Evolutionary conservation across 2,797 vertebrate genomes (phyloP).

Genomic region (Myiotriccus ornatus): DNA sequence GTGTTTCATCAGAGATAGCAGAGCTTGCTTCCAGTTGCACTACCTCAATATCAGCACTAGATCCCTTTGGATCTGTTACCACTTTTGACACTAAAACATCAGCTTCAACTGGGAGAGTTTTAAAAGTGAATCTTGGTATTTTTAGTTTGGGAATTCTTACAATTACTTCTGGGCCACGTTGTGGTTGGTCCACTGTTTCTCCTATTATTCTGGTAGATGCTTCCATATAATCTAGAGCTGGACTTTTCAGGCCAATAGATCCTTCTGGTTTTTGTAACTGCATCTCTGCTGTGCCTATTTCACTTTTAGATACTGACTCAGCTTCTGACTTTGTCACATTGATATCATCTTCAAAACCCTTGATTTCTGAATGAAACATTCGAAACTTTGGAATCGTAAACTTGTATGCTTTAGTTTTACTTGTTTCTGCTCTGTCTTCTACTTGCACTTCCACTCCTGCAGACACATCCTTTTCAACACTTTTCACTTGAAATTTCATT

Average conservation of each 20-base stretch:
- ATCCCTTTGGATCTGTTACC: not conserved
- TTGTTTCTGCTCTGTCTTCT: slow-evolving; percentile 45
- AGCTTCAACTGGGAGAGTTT: slow-evolving; percentile 3
- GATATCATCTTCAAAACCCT: not conserved
- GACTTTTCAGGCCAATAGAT: not conserved
- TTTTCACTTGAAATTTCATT: slow-evolving; percentile 47
- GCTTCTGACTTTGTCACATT: not conserved
- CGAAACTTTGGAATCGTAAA: slow-evolving; percentile 57
- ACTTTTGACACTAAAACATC: slow-evolving; percentile 58
- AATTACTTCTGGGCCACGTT: slow-evolving; percentile 38
- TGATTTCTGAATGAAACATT: slow-evolving; percentile 37
- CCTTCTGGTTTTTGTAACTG: not conserved
- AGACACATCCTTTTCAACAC: slow-evolving; percentile 32
- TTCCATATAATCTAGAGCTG: not conserved
- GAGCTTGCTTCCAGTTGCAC: slow-evolving; percentile 13
- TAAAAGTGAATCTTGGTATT: slow-evolving; percentile 74
- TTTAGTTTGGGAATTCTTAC: slow-evolving; percentile 77
- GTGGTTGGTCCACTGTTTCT: not conserved
- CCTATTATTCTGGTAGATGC: not conserved
- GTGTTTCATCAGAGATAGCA: not conserved
- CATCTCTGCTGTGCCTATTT: not conserved
- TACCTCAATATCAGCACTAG: not conserved
- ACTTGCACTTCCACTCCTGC: slow-evolving; percentile 30
- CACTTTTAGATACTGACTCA: not conserved
- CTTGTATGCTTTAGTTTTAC: slow-evolving; percentile 47